Percentiles rank a stretch among this genome's conserved stretches.
Evolutionary conservation across 1,140 invertebrate species (phyloP).

Genomic region (Aphaenogaster floridana): DNA sequence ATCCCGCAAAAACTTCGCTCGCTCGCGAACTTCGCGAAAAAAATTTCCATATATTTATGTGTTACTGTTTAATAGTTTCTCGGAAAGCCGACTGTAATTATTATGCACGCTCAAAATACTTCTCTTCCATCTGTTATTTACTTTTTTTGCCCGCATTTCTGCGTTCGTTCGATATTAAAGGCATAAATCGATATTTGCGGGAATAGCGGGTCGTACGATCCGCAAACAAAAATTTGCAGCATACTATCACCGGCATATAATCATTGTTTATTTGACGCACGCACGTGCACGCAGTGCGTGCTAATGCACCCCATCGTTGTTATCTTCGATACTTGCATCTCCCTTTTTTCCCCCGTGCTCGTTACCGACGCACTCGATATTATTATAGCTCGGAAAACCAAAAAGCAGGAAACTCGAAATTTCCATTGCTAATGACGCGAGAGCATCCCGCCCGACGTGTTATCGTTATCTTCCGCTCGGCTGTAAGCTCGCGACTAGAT

Average conservation of each 20-base stretch:
- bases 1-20: not conserved
- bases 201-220: not conserved
- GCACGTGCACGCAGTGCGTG: too few species aligned
- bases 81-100: not conserved
- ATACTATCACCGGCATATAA: not conserved
- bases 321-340: constrained; percentile 30
- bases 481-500: constrained; percentile 12
- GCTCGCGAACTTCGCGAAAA: not conserved
- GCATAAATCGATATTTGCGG: constrained; percentile 23
- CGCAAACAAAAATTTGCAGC: constrained; percentile 22
- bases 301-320: too few species aligned
- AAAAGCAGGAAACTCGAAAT: constrained; percentile 62
- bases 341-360: not conserved
- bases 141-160: not conserved
- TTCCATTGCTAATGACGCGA: constrained; percentile 66
- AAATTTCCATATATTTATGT: not conserved
- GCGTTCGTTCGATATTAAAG: constrained; percentile 11
- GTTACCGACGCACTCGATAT: constrained; percentile 45
- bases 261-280: constrained; percentile 28
- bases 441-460: constrained; percentile 7
- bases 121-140: not conserved
- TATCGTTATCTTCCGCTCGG: constrained; percentile 46
- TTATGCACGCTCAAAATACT: not conserved
- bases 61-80: not conserved
- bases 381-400: constrained; percentile 14